Conservation (phyloP, 2,113 vertebrate species). For the Nannobrachium achirus region DNA sequence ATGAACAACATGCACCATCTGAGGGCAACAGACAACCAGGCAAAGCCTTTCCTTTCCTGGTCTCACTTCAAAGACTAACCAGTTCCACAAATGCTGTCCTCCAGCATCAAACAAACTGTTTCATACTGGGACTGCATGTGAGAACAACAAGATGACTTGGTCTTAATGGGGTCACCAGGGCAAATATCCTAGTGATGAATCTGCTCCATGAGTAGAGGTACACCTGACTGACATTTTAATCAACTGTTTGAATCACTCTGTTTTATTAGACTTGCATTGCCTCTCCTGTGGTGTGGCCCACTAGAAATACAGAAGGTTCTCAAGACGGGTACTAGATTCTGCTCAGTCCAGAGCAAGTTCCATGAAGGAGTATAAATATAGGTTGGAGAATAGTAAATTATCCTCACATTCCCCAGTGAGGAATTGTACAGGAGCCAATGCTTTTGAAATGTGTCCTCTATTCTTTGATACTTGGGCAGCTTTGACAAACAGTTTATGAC, state of each 20-base stretch:
- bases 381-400: not conserved
- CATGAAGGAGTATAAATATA: not conserved
- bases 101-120: constrained; percentile 23
- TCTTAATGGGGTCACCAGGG: constrained; percentile 4
- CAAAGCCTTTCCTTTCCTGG: not conserved
- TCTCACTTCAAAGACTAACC: constrained; percentile 23
- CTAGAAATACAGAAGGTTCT: not conserved
- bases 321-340: constrained; percentile 5
- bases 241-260: constrained; percentile 18
- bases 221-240: not conserved
- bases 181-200: not conserved
- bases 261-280: constrained; percentile 21
- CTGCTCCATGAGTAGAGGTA: not conserved
- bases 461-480: not conserved
- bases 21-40: not conserved
- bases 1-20: constrained; percentile 4
- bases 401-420: not conserved
- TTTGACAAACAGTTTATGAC: not conserved
- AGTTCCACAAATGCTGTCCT: constrained; percentile 48
- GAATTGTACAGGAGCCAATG: not conserved
- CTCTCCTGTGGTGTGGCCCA: not conserved
- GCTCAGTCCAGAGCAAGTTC: constrained; percentile 3
- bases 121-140: constrained; percentile 7
- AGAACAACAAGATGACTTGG: not conserved
- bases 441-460: constrained; percentile 8